Evolutionary conservation across 1,140 invertebrate genomes (phyloP).

Genomic region (Copidosoma floridanum): DNA sequence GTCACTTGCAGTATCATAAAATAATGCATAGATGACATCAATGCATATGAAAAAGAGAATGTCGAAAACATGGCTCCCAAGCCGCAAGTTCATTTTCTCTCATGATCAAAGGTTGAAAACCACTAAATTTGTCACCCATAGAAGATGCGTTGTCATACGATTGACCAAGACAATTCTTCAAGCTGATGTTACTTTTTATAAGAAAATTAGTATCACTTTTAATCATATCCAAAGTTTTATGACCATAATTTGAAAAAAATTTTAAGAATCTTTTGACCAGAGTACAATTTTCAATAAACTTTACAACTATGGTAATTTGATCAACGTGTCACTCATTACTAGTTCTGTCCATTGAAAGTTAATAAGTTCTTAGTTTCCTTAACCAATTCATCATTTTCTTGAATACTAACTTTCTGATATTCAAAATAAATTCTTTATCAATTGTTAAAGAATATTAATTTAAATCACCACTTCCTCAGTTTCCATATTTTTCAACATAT

Average conservation of each 20-base stretch:
- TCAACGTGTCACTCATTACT: background rate
- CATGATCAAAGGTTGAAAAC: no score
- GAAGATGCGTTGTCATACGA: no score
- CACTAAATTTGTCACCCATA: no score
- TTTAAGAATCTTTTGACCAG: background rate
- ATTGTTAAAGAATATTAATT: constrained; percentile 30
- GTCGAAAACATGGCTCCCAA: no score
- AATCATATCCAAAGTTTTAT: background rate
- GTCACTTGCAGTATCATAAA: no score
- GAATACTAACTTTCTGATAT: background rate
- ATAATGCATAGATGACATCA: no score
- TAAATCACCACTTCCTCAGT: constrained; percentile 23
- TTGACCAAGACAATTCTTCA: no score
- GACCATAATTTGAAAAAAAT: background rate
- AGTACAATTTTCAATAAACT: background rate
- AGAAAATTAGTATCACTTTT: no score
- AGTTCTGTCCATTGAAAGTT: background rate
- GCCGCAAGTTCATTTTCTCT: no score
- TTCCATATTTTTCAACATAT: constrained; percentile 26
- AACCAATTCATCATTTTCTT: background rate
- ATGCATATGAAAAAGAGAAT: no score
- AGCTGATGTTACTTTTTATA: no score
- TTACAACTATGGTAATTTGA: background rate
- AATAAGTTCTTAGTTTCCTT: background rate
- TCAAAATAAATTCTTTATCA: constrained; percentile 39